Conservation (phyloP, 2,888 invertebrate species). For the Chorisops tibialis region DNA sequence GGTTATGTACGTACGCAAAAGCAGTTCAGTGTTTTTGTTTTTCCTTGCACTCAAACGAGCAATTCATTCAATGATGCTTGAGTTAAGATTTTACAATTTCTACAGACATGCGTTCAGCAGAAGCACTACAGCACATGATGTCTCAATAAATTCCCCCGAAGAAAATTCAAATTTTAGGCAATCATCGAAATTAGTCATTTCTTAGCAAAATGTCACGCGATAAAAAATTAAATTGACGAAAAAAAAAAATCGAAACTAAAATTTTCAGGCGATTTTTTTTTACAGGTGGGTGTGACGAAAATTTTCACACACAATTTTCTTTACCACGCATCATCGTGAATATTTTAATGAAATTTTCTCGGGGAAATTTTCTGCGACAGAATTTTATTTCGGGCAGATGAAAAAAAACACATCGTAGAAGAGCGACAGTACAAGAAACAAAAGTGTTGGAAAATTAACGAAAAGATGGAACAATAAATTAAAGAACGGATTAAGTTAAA, state of each 20-base stretch:
- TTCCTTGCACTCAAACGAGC: too few relatives aligned
- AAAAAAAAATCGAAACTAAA: background rate
- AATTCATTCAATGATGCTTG: too few relatives aligned
- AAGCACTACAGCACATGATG: conserved; percentile 6
- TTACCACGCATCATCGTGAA: background rate
- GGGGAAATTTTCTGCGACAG: conserved; percentile 2
- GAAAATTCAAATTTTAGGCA: conserved; percentile 11
- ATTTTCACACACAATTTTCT: background rate
- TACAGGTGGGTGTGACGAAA: conserved; percentile 29
- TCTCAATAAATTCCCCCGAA: background rate
- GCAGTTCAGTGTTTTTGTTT: too few relatives aligned
- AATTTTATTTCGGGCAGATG: background rate
- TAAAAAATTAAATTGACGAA: background rate
- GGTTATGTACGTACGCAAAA: too few relatives aligned
- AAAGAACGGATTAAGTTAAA: background rate
- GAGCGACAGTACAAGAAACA: background rate
- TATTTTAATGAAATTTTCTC: background rate
- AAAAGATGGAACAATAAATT: background rate
- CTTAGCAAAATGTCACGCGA: conserved; percentile 4
- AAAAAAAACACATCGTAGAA: conserved; percentile 3
- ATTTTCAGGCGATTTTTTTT: background rate
- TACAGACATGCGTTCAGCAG: background rate
- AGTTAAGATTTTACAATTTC: too few relatives aligned
- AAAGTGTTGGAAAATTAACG: background rate
- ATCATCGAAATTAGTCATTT: background rate